Conservation (phyloP, 1,140 invertebrate genomes). For the Drosophila tropicalis region DNA sequence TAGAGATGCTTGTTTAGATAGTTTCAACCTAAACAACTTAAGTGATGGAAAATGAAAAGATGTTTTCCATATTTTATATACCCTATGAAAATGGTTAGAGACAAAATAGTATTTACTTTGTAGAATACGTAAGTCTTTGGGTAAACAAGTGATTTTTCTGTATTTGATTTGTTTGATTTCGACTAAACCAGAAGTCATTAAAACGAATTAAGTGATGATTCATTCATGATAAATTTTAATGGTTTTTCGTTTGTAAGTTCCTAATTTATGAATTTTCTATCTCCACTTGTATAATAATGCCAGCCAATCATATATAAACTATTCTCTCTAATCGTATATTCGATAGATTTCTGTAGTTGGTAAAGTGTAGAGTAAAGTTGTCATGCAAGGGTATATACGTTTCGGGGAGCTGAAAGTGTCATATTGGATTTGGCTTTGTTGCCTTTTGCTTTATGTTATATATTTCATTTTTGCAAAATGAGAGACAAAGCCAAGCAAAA, state of each 20-base stretch:
- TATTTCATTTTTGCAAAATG: conserved; percentile 44
- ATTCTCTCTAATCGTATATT: neutral
- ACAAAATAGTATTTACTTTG: neutral
- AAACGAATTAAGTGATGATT: too few species aligned
- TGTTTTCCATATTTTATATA: neutral
- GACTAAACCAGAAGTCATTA: too few species aligned
- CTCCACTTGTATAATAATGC: too few species aligned
- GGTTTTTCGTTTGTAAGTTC: too few species aligned
- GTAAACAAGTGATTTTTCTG: too few species aligned
- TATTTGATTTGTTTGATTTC: too few species aligned
- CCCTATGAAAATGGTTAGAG: neutral
- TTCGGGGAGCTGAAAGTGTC: neutral
- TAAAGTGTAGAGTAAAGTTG: neutral
- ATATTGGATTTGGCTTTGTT: neutral
- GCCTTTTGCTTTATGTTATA: conserved; percentile 19
- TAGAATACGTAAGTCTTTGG: too few species aligned
- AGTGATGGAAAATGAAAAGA: neutral
- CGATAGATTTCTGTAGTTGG: neutral
- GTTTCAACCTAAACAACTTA: conserved; percentile 16
- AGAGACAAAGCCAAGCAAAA: conserved; percentile 30
- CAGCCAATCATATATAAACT: neutral
- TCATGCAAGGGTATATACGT: neutral
- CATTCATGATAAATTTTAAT: too few species aligned
- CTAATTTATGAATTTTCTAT: too few species aligned
- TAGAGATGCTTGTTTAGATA: conserved; percentile 21